Percentiles rank a stretch among this genome's conserved stretches.
phyloP scores from a whole-genome alignment of 2,888 invertebrate genomes.

The Lycophotia porphyrea region DNA sequence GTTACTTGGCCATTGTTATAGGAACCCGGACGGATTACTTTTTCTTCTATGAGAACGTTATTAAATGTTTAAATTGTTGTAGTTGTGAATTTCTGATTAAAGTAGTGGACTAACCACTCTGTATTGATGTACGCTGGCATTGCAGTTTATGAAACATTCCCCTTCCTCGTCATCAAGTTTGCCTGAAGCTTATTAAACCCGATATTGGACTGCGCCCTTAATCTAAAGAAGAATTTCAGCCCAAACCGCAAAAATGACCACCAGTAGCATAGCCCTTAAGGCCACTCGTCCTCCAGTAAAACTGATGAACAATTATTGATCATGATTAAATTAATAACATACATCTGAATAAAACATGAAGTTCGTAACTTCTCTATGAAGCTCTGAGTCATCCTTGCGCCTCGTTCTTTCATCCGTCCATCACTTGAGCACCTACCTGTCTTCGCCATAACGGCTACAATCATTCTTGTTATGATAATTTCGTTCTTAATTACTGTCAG shows the following conservation, averaged over 20 bases:
- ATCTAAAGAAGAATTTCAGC: neutral
- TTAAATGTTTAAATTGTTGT: neutral
- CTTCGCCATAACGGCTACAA: constrained; percentile 40
- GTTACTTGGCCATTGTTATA: constrained; percentile 40
- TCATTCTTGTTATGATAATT: constrained; percentile 74
- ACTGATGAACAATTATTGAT: neutral
- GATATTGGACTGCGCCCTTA: neutral
- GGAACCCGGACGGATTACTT: neutral
- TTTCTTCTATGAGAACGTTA: constrained; percentile 3
- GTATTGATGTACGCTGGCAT: too few species aligned
- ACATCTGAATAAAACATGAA: neutral
- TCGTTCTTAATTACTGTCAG: constrained; percentile 68
- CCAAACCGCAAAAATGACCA: neutral
- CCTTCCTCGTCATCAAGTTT: neutral
- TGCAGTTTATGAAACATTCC: neutral
- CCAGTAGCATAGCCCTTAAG: neutral
- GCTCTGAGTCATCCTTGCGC: constrained; percentile 18
- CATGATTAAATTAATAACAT: neutral
- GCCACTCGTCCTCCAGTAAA: too few species aligned
- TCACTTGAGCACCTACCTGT: constrained; percentile 24
- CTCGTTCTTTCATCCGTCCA: neutral
- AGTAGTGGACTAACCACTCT: neutral
- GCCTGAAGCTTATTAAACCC: neutral
- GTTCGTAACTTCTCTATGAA: neutral
- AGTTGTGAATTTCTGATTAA: neutral